Percentiles rank a stretch among this genome's conserved stretches.
phyloP scores from a whole-genome alignment of 2,113 vertebrate genomes.

The Chloebia gouldiae region DNA sequence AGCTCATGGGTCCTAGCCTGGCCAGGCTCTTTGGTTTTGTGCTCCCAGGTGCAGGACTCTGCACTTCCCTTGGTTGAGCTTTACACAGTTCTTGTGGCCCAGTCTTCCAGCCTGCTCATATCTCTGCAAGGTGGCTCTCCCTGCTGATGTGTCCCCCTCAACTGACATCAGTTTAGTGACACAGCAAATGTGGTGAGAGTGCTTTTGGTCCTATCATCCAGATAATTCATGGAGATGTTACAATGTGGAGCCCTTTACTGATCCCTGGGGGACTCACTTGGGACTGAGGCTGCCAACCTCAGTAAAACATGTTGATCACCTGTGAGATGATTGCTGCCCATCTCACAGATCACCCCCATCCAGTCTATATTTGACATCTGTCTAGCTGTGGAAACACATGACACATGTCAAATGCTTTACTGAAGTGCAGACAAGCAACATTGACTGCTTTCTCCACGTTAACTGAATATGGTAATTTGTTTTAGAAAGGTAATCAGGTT shows the following conservation, averaged over 20 bases:
- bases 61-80: neutral
- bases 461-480: neutral
- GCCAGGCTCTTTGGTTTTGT: neutral
- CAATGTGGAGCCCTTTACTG: neutral
- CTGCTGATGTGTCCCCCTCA: neutral
- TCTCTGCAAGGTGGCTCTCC: neutral
- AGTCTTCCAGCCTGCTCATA: neutral
- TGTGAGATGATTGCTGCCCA: neutral
- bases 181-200: neutral
- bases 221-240: neutral
- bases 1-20: neutral
- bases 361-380: neutral
- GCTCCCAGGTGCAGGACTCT: no score
- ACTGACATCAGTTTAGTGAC: neutral
- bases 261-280: no score
- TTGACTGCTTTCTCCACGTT: neutral
- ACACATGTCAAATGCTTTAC: neutral
- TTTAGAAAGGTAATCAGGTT: neutral
- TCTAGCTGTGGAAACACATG: neutral
- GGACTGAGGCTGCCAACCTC: neutral
- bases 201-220: neutral
- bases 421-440: neutral
- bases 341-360: neutral
- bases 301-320: neutral
- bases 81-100: neutral